Evolutionary conservation across 2,113 vertebrate species (phyloP).

Genomic region (Zonotrichia leucophrys): DNA sequence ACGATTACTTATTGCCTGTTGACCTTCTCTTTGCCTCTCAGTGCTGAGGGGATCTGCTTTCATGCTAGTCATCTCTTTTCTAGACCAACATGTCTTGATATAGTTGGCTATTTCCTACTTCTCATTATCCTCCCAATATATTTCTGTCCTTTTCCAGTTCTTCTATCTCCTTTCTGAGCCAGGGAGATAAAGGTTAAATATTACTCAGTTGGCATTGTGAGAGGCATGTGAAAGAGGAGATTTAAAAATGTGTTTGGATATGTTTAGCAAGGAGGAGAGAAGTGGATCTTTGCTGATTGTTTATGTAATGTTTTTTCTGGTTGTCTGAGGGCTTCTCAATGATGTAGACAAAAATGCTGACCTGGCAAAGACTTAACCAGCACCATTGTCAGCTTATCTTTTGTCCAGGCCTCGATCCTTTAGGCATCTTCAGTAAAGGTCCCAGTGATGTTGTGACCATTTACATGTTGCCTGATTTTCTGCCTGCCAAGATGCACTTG

Average conservation of each 20-base stretch:
- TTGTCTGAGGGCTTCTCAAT: not conserved
- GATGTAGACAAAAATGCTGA: not conserved
- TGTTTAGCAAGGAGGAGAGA: not conserved
- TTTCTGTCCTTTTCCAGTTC: not conserved
- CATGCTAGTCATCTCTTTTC: not conserved
- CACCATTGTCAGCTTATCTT: not conserved
- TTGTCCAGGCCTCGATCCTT: not conserved
- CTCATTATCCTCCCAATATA: not conserved
- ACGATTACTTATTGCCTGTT: not conserved
- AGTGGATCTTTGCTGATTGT: not conserved
- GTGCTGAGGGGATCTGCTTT: not conserved
- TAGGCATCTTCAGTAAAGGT: not conserved
- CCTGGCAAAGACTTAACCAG: not conserved
- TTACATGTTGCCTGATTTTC: not conserved
- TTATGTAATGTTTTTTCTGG: not conserved
- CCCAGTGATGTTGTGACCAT: not conserved
- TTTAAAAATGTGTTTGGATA: not conserved
- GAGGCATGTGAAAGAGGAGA: not conserved
- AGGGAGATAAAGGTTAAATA: not conserved
- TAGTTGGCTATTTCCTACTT: not conserved
- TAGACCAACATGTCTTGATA: not conserved
- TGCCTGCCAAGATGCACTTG: not conserved
- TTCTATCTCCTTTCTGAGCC: not conserved
- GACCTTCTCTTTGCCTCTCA: not conserved
- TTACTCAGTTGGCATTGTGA: not conserved